Evolutionary conservation across 1,140 invertebrate species (phyloP).

Genomic region (Cotesia typhae): DNA sequence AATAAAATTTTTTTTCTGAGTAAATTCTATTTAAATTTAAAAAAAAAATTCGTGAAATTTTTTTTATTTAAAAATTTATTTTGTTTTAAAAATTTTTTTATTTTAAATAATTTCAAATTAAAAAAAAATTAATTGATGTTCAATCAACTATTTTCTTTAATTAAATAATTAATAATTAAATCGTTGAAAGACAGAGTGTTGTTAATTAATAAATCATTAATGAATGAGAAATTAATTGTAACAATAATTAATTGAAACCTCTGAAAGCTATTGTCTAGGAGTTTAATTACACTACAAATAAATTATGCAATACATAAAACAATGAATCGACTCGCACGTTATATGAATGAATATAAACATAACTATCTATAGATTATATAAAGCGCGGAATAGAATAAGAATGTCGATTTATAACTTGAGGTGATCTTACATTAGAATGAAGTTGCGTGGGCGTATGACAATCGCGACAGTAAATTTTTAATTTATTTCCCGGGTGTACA

Average conservation of each 20-base stretch:
- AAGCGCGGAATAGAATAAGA: background rate
- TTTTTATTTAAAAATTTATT: too few species aligned
- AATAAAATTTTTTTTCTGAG: background rate
- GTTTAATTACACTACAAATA: slow-evolving; percentile 4
- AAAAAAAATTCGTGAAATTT: too few species aligned
- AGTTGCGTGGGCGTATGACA: slow-evolving; percentile 18
- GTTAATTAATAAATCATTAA: background rate
- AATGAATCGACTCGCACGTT: background rate
- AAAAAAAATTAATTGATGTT: slow-evolving; percentile 1
- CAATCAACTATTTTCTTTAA: background rate
- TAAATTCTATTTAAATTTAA: too few species aligned
- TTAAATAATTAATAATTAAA: background rate
- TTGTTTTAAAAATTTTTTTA: background rate
- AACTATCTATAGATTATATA: background rate
- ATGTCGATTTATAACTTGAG: background rate
- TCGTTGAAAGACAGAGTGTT: too few species aligned
- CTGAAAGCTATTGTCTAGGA: too few species aligned
- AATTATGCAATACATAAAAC: slow-evolving; percentile 17
- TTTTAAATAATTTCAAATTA: background rate
- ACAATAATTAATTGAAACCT: background rate
- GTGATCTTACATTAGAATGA: background rate
- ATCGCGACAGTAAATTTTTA: slow-evolving; percentile 3
- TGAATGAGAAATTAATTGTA: background rate
- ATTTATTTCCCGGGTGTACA: background rate
- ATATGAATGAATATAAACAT: background rate